Base-by-base conservation (phyloP, 1,140 invertebrate species). In the Stegodyphus mimosarum region DNA sequence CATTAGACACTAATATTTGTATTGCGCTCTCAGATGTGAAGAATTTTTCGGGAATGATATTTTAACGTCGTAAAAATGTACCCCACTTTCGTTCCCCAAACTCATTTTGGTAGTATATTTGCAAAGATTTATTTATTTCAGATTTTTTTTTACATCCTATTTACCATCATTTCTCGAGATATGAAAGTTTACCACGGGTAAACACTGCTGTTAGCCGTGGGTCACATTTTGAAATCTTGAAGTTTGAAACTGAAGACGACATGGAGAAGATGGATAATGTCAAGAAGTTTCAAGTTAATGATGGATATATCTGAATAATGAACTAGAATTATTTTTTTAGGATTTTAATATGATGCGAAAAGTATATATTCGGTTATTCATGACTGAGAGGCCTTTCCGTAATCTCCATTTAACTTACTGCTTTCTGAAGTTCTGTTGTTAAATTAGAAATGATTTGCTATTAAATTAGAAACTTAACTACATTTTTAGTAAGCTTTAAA, bases 1-100 rank as follows among this genome's bases (percentile, higher is more conserved):
- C 55, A 60, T 15, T 60, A 60, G 55, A 60, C 55, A 49, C 74
- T 76, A 76, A 76, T 76, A 76, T 76, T 76, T 76, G 50, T 76
- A 76, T 9, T 51, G 7, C 11, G 6, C 48, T 50, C 74, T 76
- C 74, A 76, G 64, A 66, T 33, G 53, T 4, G 48, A 53, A 10
- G 33, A 76, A 66, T 66, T 76, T 63, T 60, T 60, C 55, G 9
- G 9, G 55, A 60, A 60, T 9, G 9, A 60, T 60, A 60, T 60
- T 60, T 60, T 60, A 60, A 60, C 15, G 55, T 15, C 9, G 55
- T 60, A 60, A 60, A 60, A 60, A 15, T 60, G 55, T 15, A 10
- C 15, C 15, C 55, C 9, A 10, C 15, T 60, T 60, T 60, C 55
- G 55, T 60, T 10, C 9, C 55, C 17, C 60, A 66, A 76, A 76